phyloP scores from a whole-genome alignment of 1,140 invertebrate genomes.

The Potamilus streckersoni region DNA sequence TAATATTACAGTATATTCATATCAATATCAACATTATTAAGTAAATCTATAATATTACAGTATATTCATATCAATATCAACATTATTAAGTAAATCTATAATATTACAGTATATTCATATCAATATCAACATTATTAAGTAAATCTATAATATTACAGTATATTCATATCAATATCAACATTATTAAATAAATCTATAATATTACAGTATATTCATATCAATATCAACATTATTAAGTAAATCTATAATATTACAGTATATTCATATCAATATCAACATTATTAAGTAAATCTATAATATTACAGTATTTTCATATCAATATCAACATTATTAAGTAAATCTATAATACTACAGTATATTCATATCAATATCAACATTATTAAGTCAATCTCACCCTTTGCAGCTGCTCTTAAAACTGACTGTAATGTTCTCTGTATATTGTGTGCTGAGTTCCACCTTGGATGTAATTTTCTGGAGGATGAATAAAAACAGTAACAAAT shows the following conservation, averaged over 20 bases:
- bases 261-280: no score
- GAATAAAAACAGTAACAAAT: conserved; percentile 63
- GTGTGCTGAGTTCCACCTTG: conserved; percentile 85
- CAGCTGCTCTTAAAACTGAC: conserved; percentile 92
- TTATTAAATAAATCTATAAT: conserved; percentile 26
- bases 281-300: conserved; percentile 29
- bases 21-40: neutral
- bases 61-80: no score
- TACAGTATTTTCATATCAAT: no score
- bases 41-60: conserved; percentile 22
- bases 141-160: no score
- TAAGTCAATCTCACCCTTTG: conserved; percentile 68
- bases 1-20: no score
- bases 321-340: no score
- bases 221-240: neutral
- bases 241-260: conserved; percentile 20
- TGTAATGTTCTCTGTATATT: conserved; percentile 78
- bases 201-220: no score
- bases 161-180: no score
- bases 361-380: no score
- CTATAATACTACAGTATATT: no score
- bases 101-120: no score
- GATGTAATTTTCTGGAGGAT: conserved; percentile 85
- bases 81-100: conserved; percentile 29
- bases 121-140: no score